Percentiles rank a stretch among this genome's conserved stretches.
Conservation (phyloP, 37 sponge, comb jelly and placozoan genomes). For the Eunapius fragilis region DNA sequence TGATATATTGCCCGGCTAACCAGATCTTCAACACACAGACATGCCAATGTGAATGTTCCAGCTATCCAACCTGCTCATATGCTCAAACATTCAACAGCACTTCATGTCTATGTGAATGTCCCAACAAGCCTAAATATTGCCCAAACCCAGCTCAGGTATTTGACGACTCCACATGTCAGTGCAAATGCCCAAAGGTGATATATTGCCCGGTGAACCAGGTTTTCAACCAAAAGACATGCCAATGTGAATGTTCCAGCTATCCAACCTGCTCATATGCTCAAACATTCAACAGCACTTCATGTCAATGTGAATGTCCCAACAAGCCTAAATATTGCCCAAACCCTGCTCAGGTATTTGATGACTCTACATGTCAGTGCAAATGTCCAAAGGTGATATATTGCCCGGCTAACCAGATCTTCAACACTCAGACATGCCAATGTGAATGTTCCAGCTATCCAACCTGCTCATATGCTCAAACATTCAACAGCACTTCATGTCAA, state of each 20-base stretch:
- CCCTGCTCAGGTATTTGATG: conserved; percentile 3
- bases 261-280: not conserved
- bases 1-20: not conserved
- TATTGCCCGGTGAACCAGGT: not conserved
- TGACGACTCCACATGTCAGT: too few species aligned
- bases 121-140: not conserved
- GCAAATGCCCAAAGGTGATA: too few species aligned
- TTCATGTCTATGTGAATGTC: conserved; percentile 13
- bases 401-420: conserved; percentile 11
- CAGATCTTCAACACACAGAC: conserved; percentile 19
- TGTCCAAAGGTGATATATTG: conserved; percentile 9
- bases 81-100: conserved; percentile 1
- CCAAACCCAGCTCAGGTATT: too few species aligned
- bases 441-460: conserved; percentile 3
- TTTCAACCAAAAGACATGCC: not conserved
- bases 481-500: not conserved
- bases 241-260: not conserved
- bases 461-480: not conserved
- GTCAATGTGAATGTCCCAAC: conserved; percentile 4
- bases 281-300: not conserved
- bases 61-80: not conserved
- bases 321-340: not conserved
- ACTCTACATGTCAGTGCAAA: conserved; percentile 9
- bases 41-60: conserved; percentile 45
- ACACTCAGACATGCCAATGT: conserved; percentile 10